Evolutionary conservation across 2,113 vertebrate species (phyloP), one percentile per base, ranked within the genome.

Genomic region (Tachysurus fulvidraco): DNA sequence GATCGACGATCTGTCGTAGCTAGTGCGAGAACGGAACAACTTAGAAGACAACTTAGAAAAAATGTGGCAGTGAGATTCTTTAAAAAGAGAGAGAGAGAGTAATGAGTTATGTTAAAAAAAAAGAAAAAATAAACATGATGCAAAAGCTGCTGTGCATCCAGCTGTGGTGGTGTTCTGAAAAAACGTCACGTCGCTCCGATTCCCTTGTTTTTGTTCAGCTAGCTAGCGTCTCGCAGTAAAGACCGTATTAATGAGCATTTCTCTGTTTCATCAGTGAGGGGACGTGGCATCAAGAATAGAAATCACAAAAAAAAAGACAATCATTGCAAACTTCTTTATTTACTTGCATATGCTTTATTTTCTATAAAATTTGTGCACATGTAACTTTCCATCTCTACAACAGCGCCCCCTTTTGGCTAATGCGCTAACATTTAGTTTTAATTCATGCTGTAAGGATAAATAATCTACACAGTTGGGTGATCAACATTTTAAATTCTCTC

Each of bases 301-400:
- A 23, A 11, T 23, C 69, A 1, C 2, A 73, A 3, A 67, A 60
- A 80, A 16, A 50, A 4, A 10, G 1, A n/a, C 14, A 87, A 36
- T 41, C 78, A 19, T 36, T 36, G 44, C 50, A 28, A 28, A 30
- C 19, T 30, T 64, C 84, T 93, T 80, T 25, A 1, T 41, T 80
- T 12, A 44, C 11, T 59, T 23, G 30, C 6, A 13, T 41, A 59
- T 36, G 41, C 28, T 80, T 95, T 92, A 92, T 93, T 93, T 59
- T 82, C 78, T 88, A 87, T 59, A 88, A 92, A 94, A 92, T 88
- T 91, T 85, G 3, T 19, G 83, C 86, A 83, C 86, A 89, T 85
- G 77, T 65, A 60, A 74, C 36, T 88, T 86, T 82, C 84, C 83
- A 64, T 74, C n/a, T 87, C 88, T 84, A 76, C 36, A 9, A 1